phyloP scores from a whole-genome alignment of 2,113 vertebrate genomes.

The Puffinus mauretanicus region DNA sequence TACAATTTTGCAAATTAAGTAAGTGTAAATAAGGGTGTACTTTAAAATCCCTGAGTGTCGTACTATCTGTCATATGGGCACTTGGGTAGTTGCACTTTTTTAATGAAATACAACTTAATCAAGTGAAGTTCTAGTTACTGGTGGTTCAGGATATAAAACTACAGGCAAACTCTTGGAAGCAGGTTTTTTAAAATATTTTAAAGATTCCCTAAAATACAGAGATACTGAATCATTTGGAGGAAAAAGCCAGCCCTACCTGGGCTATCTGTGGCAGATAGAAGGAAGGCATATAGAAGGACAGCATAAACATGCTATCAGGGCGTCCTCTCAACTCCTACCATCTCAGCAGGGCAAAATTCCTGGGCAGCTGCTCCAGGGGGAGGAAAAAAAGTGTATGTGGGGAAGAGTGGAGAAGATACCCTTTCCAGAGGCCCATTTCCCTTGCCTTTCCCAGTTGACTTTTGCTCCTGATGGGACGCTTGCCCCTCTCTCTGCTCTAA shows the following conservation, averaged over 20 bases:
- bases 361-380: not conserved
- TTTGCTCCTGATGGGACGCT: not conserved
- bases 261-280: not conserved
- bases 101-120: not conserved
- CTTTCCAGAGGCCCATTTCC: not conserved
- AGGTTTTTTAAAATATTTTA: not conserved
- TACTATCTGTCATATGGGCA: too few relatives aligned
- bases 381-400: rapidly evolving
- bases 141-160: not conserved
- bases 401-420: not conserved
- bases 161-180: not conserved
- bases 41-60: not conserved
- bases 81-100: not conserved
- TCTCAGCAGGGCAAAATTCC: not conserved
- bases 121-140: not conserved
- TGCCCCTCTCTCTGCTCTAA: not conserved
- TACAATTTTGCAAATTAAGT: not conserved
- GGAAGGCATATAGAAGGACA: not conserved
- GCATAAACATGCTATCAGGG: not conserved
- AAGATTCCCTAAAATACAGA: not conserved
- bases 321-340: not conserved
- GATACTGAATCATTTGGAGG: not conserved
- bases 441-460: not conserved
- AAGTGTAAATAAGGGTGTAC: not conserved
- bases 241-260: not conserved